Evolutionary conservation across 2,888 invertebrate species (phyloP).

Genomic region (Stenodema calcarata): DNA sequence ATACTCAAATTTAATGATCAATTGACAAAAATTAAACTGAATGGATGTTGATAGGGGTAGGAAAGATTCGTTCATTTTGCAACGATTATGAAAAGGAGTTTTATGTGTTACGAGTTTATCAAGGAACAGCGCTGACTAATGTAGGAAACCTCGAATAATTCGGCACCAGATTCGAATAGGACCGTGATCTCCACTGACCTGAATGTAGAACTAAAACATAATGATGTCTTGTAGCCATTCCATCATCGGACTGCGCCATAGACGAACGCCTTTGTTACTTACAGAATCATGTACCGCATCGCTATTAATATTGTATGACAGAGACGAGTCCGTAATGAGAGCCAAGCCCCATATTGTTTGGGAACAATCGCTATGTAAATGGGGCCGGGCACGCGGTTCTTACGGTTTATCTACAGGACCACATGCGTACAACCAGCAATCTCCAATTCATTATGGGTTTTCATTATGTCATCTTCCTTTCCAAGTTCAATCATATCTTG

Average conservation of each 20-base stretch:
- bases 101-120: too few species aligned
- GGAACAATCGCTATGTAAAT: conserved; percentile 32
- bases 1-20: too few species aligned
- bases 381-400: conserved; percentile 5
- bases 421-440: neutral
- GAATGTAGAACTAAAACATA: neutral
- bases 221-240: too few species aligned
- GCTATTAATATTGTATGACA: conserved; percentile 36
- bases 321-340: conserved; percentile 13
- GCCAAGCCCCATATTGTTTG: conserved; percentile 33
- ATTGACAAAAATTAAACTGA: too few species aligned
- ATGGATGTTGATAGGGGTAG: too few species aligned
- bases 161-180: too few species aligned
- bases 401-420: neutral
- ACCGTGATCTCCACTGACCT: neutral
- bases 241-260: too few species aligned
- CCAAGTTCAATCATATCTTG: too few species aligned
- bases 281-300: neutral
- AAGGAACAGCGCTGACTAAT: too few species aligned
- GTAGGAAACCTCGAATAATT: too few species aligned
- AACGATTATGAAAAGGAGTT: too few species aligned
- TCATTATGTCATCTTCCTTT: neutral
- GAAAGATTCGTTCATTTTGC: too few species aligned
- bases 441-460: neutral
- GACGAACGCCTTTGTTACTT: neutral